Evolutionary conservation across 2,797 vertebrate species (phyloP), one percentile per base, ranked within the genome.

Genomic region (Cyprinodon diabolis): DNA sequence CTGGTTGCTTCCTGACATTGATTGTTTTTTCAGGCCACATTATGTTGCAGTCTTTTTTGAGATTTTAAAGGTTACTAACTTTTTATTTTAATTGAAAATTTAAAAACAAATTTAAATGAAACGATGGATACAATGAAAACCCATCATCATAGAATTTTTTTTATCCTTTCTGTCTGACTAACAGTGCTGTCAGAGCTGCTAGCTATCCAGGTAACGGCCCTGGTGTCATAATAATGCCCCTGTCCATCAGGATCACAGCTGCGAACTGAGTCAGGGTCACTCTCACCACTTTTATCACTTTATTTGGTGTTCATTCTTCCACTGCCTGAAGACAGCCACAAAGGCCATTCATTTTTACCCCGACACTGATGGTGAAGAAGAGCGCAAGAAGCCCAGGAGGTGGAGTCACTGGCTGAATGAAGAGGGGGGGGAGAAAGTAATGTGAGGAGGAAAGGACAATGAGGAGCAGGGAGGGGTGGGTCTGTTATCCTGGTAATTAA

Each of bases 401-500:
- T 80, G 82, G 87, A 83, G 60, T 69, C 63, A 69, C 76, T 68
- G 74, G 79, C 71, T 76, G 81, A 49, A 62, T 76, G 72, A 63
- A 86, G 70, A 56, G 37, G 81, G 40, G 40, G 74, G 71, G 30
- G 30, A 60, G 85, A 71, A 56, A 30, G 67, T 58, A 86, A 80
- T 82, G 78, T 75, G 84, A 82, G 82, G 88, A 83, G 84, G 83
- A 67, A 81, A 79, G 90, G 82, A 90, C 87, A 84, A 74, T 47
- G 90, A 89, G 90, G 92, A 92, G 80, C 81, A 80, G 84, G 91
- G 93, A 91, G 92, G 89, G 91, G 93, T 92, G 93, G 92, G 94
- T 93, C 95, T 94, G 94, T 95, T 96, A 96, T 95, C 93, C 92
- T 92, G 89, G 94, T 96, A 97, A 97, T 97, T 97, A 97, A 96